Conservation (phyloP, 2,888 invertebrate species). For the Monoplex corrugatus region DNA sequence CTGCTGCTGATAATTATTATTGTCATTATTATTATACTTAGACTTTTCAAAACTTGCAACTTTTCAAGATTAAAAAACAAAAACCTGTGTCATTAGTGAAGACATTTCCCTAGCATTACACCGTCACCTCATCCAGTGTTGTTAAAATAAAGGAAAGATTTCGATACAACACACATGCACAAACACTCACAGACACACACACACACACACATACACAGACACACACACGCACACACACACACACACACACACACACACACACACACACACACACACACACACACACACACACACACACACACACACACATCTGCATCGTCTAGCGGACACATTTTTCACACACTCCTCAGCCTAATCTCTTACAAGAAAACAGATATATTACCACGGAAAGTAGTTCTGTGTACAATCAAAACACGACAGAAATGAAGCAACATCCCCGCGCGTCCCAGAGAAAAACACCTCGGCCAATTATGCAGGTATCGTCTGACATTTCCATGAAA, state of each 20-base stretch:
- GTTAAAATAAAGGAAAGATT: too few relatives aligned
- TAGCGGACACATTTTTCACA: not conserved
- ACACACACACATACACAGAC: not conserved
- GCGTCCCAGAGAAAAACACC: not conserved
- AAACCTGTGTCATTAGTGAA: too few relatives aligned
- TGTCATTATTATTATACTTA: too few relatives aligned
- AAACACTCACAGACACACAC: not conserved
- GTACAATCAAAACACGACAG: too few relatives aligned
- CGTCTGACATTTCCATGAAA: not conserved
- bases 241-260: conserved; percentile 33
- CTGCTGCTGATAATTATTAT: too few relatives aligned
- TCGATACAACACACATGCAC: too few relatives aligned
- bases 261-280: conserved; percentile 35
- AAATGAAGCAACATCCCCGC: too few relatives aligned
- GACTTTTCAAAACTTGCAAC: too few relatives aligned
- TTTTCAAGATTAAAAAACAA: too few relatives aligned
- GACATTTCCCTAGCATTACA: too few relatives aligned
- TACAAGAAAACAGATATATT: not conserved
- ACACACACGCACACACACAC: conserved; percentile 11
- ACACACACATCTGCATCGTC: not conserved
- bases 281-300: not conserved
- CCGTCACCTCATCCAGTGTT: too few relatives aligned
- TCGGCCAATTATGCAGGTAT: not conserved
- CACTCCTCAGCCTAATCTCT: not conserved
- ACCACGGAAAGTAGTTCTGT: not conserved